A percentile compares a stretch with the other conserved stretches of the same genome.
Conservation (phyloP, 2,797 vertebrate species). For the Notolabrus celidotus region DNA sequence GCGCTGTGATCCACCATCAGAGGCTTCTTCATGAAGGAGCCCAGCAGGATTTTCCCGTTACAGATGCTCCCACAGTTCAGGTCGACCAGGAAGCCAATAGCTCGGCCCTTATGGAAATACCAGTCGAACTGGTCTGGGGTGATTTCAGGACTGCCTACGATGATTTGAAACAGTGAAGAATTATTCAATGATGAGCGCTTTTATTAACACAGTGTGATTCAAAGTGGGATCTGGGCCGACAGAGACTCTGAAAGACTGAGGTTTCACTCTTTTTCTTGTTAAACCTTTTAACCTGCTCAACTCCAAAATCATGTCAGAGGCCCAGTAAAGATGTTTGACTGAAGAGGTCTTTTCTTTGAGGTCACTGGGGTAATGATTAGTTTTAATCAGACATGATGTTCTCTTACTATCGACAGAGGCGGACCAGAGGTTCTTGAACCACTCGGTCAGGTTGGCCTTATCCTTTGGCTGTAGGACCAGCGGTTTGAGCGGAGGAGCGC, state of each 20-base stretch:
- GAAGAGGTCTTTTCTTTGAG: background rate
- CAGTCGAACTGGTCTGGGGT: constrained; percentile 83
- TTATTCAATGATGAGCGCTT: background rate
- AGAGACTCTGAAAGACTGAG: no score
- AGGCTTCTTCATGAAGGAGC: constrained; percentile 86
- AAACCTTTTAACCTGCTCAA: no score
- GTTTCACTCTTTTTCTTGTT: no score
- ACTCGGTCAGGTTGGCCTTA: constrained; percentile 70
- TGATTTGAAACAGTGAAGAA: background rate
- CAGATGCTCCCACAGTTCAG: constrained; percentile 67
- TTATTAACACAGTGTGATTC: no score
- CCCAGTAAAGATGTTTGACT: no score
- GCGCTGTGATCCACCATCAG: constrained; percentile 83
- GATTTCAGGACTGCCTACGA: constrained; percentile 54
- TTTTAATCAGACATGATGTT: background rate
- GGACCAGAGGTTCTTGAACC: constrained; percentile 81
- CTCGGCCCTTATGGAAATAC: constrained; percentile 77
- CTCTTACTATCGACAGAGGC: constrained; percentile 57
- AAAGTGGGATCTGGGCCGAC: no score
- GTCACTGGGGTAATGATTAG: background rate
- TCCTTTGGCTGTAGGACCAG: constrained; percentile 76
- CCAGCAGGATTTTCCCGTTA: constrained; percentile 83
- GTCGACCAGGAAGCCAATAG: constrained; percentile 77
- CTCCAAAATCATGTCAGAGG: no score
- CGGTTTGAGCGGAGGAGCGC: constrained; percentile 76